These are phyloP conservation scores for Trissolcus japonicus DNA, from an alignment of 2,888 invertebrate genomes.

Conservation along the genomic window DNA sequence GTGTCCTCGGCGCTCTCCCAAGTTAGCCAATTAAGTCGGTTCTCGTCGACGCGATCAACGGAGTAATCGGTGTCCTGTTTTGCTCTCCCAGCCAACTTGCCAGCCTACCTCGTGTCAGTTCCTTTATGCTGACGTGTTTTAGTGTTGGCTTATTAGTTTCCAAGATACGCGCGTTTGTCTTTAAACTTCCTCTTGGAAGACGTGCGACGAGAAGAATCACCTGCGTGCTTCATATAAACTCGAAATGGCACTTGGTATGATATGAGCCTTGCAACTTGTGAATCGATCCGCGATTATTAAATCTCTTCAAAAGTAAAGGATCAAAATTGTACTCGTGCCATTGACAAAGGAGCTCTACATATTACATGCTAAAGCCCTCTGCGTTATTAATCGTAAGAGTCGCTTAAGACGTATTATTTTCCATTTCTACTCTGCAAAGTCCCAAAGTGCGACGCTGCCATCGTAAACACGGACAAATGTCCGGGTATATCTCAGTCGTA, in stretches of 20 bases:
- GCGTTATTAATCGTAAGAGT: constrained; percentile 44
- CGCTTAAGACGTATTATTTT: constrained; percentile 56
- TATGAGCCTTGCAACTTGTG: constrained; percentile 10
- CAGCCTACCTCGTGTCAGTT: constrained; percentile 60
- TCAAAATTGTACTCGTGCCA: constrained; percentile 10
- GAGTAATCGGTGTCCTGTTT: constrained; percentile 72
- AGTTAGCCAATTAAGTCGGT: constrained; percentile 71
- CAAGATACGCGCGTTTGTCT: constrained; percentile 67
- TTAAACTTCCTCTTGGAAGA: constrained; percentile 60
- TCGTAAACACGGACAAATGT: constrained; percentile 74
- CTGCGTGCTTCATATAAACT: constrained; percentile 49
- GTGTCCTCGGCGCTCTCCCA: constrained; percentile 65
- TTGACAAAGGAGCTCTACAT: constrained; percentile 8
- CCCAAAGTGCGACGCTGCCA: constrained; percentile 52
- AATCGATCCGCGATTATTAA: constrained; percentile 29
- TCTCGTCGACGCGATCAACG: constrained; percentile 68
- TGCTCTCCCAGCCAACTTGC: constrained; percentile 61
- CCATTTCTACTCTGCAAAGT: constrained; percentile 50
- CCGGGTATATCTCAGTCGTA: constrained; percentile 69
- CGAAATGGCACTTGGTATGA: constrained; percentile 12
- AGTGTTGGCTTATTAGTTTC: constrained; percentile 72
- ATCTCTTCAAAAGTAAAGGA: constrained; percentile 3
- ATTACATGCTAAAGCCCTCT: constrained; percentile 13
- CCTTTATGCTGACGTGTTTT: constrained; percentile 57
- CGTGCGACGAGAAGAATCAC: constrained; percentile 55